A percentile compares a stretch with the other conserved stretches of the same genome.
Evolutionary conservation across 2,888 invertebrate species (phyloP).

Genomic region (Agrenia bidenticulata): DNA sequence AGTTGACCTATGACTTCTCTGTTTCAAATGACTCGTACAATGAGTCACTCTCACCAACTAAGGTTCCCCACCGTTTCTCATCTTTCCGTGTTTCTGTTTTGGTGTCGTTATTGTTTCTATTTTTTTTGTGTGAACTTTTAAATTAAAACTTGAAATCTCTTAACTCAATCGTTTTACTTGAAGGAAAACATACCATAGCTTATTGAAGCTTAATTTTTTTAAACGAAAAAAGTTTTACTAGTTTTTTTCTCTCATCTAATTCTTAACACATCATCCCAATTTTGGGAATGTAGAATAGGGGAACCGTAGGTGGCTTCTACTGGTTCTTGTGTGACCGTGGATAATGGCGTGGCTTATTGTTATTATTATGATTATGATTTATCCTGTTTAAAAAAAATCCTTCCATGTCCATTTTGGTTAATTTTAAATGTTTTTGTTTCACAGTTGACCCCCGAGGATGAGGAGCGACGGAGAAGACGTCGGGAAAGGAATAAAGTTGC

Average conservation of each 20-base stretch:
- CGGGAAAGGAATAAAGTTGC: conserved; percentile 92
- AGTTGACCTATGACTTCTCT: conserved; percentile 26
- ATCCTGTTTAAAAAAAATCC: no score
- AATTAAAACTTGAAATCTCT: no score
- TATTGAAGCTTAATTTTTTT: no score
- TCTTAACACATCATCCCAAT: no score
- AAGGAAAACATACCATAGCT: no score
- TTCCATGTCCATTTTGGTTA: not conserved
- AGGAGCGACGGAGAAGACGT: conserved; percentile 78
- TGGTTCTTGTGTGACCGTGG: no score
- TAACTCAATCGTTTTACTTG: no score
- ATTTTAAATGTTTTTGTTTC: conserved; percentile 13
- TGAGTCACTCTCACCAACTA: conserved; percentile 20
- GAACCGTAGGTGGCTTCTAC: no score
- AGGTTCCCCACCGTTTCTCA: conserved; percentile 17
- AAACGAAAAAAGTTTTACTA: no score
- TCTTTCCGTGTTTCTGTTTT: conserved; percentile 8
- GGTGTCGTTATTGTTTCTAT: not conserved
- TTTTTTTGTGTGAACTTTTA: not conserved
- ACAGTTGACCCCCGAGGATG: conserved; percentile 86
- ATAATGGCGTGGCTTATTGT: no score
- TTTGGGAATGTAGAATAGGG: no score
- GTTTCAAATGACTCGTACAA: conserved; percentile 17
- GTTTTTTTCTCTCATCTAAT: no score
- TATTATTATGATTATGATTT: not conserved